A percentile compares a stretch with the other conserved stretches of the same genome.
Conservation (phyloP, 2,797 vertebrate species). For the Periparus ater region DNA sequence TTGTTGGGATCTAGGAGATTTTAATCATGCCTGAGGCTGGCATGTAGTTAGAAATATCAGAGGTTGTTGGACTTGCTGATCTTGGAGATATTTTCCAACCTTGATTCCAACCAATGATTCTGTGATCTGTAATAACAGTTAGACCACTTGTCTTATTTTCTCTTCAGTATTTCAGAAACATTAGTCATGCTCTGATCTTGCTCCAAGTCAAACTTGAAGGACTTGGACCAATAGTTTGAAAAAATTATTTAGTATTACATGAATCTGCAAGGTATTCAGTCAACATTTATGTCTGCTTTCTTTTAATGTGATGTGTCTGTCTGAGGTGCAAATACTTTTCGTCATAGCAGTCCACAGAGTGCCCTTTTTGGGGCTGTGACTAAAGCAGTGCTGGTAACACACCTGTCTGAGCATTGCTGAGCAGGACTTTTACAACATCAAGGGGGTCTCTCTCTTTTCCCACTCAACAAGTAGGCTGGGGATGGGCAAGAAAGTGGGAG, state of each 20-base stretch:
- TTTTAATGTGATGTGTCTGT: not conserved
- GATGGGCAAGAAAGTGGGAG: not conserved
- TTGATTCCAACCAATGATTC: not conserved
- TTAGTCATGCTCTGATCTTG: not conserved
- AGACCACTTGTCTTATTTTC: not conserved
- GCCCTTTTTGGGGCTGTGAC: not conserved
- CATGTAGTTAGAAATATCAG: not conserved
- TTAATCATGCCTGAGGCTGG: not conserved
- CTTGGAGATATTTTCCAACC: not conserved
- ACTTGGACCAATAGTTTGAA: not conserved
- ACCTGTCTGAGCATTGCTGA: not conserved
- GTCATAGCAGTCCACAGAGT: not conserved
- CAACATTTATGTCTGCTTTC: not conserved
- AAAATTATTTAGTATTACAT: not conserved
- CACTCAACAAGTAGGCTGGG: not conserved
- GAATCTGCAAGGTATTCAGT: not conserved
- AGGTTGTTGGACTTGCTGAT: not conserved
- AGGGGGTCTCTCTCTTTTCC: not conserved
- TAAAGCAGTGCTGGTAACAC: not conserved
- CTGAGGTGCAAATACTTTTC: not conserved
- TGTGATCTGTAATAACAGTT: not conserved
- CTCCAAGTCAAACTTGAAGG: not conserved
- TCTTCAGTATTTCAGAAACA: not conserved
- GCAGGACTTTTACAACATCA: not conserved
- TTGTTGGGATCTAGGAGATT: not conserved